Conservation (phyloP, 1,140 invertebrate genomes). For the Paralvinella palmiformis region DNA sequence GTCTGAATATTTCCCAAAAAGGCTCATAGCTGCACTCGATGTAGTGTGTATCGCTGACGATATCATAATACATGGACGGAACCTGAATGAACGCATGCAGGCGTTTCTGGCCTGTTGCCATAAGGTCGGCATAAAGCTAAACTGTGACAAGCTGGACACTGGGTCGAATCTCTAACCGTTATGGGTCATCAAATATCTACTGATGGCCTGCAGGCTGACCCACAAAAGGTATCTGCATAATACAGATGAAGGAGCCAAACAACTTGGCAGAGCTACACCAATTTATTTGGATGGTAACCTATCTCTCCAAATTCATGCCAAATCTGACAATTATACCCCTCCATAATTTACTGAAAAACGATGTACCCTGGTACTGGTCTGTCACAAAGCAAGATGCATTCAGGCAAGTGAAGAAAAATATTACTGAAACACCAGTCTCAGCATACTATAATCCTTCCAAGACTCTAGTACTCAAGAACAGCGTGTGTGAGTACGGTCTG, state of each 20-base stretch:
- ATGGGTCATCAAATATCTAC: slow-evolving; percentile 28
- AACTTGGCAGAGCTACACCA: slow-evolving; percentile 37
- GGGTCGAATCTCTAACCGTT: slow-evolving; percentile 18
- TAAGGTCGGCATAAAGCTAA: slow-evolving; percentile 9
- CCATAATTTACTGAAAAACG: slow-evolving; percentile 16
- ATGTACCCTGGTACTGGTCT: slow-evolving; percentile 18
- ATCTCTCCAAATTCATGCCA: slow-evolving; percentile 45
- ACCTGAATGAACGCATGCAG: not conserved
- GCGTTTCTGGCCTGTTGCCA: not conserved
- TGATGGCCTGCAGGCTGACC: slow-evolving; percentile 43
- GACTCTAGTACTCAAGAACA: not conserved
- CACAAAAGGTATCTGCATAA: slow-evolving; percentile 46
- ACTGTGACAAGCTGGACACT: slow-evolving; percentile 18
- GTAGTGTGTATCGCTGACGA: not conserved
- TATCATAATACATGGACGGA: not conserved
- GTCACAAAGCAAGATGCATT: slow-evolving; percentile 12
- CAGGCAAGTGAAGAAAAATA: slow-evolving; percentile 11
- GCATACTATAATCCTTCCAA: slow-evolving; percentile 8
- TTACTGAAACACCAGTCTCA: slow-evolving; percentile 6
- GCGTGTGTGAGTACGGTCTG: slow-evolving; percentile 33
- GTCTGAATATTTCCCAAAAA: not conserved
- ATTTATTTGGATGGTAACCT: slow-evolving; percentile 46
- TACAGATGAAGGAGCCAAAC: slow-evolving; percentile 38
- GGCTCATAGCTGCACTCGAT: not conserved
- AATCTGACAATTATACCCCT: too few relatives aligned